Evolutionary conservation across 2,888 invertebrate species (phyloP), one percentile per base, ranked within the genome.

Genomic region (Deilephila elpenor): DNA sequence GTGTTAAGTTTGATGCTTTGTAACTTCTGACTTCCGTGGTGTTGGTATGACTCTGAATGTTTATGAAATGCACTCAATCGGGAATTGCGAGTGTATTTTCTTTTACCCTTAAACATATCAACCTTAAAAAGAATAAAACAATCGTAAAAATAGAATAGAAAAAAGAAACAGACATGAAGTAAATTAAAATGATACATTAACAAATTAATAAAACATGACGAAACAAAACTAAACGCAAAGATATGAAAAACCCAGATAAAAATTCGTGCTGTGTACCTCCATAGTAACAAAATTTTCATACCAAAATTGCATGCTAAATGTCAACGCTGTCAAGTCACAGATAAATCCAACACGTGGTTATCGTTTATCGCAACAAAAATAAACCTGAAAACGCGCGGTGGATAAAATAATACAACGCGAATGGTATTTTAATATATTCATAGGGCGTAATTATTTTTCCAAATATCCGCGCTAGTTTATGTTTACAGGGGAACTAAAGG

Each of bases 401-500:
- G 71, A 77, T 79, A 82, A 83, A 85, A 86, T 82, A 82, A 81
- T 79, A 77, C 76, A 79, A 74, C 77, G 74, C 74, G 78, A 81
- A 83, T 82, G 74, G 79, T 71, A 80, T 83, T 75, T 78, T 84
- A 84, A 82, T 83, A 76, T 82, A 84, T 85, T 84, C 82, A 83
- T 81, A 78, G 76, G 74, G 73, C 74, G 79, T 83, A 84, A 86
- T 87, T 86, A 86, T 85, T 85, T 83, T 84, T 82, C 80, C 77
- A 70, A 84, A 82, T 80, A 78, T 76, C 64, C 74, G 76, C 37
- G 76, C 76, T 78, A 76, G 77, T 84, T 80, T 79, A 80, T 80
- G 77, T 83, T 85, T 80, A 78, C 78, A 76, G 77, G 75, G 74
- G 75, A 84, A 82, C 82, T 80, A 80, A 80, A 84, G 81, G 80